Conservation (phyloP, 2,888 invertebrate species). For the Torymus texanus region DNA sequence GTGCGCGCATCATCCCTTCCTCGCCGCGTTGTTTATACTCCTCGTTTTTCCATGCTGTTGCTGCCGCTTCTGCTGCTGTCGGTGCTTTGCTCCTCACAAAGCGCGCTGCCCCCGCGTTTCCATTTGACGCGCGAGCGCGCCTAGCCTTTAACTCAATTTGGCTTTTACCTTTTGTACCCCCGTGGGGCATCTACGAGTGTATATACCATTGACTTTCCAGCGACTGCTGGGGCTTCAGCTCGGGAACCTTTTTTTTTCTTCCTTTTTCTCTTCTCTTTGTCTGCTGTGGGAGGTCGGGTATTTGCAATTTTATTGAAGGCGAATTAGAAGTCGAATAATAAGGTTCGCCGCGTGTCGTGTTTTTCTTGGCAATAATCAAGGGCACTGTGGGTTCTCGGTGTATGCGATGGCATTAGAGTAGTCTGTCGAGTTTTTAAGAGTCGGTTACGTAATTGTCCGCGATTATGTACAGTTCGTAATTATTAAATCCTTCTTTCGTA, state of each 20-base stretch:
- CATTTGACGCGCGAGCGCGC: constrained; percentile 33
- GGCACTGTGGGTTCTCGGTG: too few relatives aligned
- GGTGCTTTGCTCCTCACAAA: constrained; percentile 35
- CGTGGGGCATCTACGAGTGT: constrained; percentile 19
- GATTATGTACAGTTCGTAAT: too few relatives aligned
- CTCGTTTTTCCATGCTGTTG: constrained; percentile 33
- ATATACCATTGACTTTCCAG: constrained; percentile 16
- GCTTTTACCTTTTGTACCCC: constrained; percentile 52
- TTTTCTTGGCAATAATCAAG: background rate
- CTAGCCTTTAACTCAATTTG: constrained; percentile 55
- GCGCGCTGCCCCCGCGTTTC: constrained; percentile 4
- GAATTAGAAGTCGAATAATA: constrained; percentile 32
- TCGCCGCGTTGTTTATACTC: constrained; percentile 6
- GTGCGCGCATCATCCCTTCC: constrained; percentile 6
- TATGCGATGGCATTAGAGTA: too few relatives aligned
- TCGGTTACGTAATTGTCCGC: too few relatives aligned
- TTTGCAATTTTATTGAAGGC: constrained; percentile 35
- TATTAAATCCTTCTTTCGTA: too few relatives aligned
- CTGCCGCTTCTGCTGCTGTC: too few relatives aligned
- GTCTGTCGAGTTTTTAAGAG: too few relatives aligned
- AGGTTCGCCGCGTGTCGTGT: background rate
- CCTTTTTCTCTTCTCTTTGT: constrained; percentile 1
- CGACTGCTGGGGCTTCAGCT: background rate
- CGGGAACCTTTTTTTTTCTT: background rate
- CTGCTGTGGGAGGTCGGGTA: background rate